Evolutionary conservation across 53 echinoderm and acorn worm genomes (phyloP).

Genomic region (Glandiceps talaboti): DNA sequence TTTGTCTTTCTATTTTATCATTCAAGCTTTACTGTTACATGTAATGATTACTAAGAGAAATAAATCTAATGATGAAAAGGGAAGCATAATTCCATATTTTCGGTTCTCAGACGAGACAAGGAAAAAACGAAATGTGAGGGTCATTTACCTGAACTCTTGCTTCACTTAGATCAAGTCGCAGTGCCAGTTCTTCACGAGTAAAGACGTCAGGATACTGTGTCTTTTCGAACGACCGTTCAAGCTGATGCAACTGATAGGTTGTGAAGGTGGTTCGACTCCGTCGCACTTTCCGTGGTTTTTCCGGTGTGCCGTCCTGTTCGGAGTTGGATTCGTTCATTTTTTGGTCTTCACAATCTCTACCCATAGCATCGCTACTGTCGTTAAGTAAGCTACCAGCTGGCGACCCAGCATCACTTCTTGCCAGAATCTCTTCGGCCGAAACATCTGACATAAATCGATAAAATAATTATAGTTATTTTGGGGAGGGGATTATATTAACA

Average conservation of each 20-base stretch:
- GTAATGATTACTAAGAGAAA: no score
- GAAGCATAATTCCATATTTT: no score
- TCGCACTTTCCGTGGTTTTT: slow-evolving; percentile 41
- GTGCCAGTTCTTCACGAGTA: slow-evolving; percentile 78
- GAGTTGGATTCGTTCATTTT: neutral
- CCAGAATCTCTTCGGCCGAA: neutral
- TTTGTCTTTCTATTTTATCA: no score
- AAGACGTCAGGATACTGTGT: slow-evolving; percentile 98
- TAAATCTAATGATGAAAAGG: no score
- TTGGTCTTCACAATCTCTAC: neutral
- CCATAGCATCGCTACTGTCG: neutral
- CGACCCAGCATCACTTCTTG: neutral
- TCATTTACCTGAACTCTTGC: slow-evolving; percentile 80
- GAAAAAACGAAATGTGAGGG: no score
- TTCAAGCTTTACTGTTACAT: no score
- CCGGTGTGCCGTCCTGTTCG: neutral
- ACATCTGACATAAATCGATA: no score
- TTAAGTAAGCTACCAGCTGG: neutral
- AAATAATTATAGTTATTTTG: no score
- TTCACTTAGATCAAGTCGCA: slow-evolving; percentile 80
- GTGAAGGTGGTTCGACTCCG: slow-evolving; percentile 92
- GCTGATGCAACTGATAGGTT: slow-evolving; percentile 86
- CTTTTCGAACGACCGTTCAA: slow-evolving; percentile 86
- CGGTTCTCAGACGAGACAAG: no score
- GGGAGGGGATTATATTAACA: no score